Conservation (phyloP, 2,888 invertebrate species). For the Gortyna flavago region DNA sequence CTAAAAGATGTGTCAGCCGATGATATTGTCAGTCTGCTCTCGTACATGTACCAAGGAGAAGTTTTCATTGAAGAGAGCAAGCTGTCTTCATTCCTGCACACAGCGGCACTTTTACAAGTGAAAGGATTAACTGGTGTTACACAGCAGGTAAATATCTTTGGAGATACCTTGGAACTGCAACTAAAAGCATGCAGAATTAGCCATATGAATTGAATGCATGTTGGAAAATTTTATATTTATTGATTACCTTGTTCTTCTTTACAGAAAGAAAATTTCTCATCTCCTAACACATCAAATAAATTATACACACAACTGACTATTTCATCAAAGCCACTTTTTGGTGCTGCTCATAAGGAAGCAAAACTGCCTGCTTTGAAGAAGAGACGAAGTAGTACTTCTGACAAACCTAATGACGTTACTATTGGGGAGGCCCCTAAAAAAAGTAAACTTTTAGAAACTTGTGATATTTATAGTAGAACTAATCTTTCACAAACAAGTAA, state of each 20-base stretch:
- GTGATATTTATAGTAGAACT: constrained; percentile 84
- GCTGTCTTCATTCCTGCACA: constrained; percentile 91
- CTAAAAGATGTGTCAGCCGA: constrained; percentile 92
- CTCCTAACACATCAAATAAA: constrained; percentile 85
- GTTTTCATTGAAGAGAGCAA: constrained; percentile 92
- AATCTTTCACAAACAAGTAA: constrained; percentile 77
- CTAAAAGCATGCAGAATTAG: neutral
- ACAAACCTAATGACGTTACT: constrained; percentile 84
- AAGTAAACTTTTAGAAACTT: constrained; percentile 81
- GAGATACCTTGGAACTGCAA: neutral
- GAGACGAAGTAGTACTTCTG: constrained; percentile 86
- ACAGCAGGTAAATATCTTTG: constrained; percentile 79
- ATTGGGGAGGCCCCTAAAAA: constrained; percentile 82
- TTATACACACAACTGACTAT: constrained; percentile 87
- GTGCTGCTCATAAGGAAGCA: constrained; percentile 80
- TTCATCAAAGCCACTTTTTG: constrained; percentile 82
- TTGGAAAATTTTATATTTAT: neutral
- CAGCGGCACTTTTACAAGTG: constrained; percentile 92
- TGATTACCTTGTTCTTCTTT: constrained; percentile 54
- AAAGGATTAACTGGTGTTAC: constrained; percentile 91
- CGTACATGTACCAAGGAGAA: constrained; percentile 93
- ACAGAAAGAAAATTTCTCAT: constrained; percentile 85
- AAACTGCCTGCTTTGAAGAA: constrained; percentile 85
- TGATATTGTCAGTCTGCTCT: constrained; percentile 92
- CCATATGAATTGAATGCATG: neutral